Evolutionary conservation across 2,888 invertebrate species (phyloP), one percentile per base, ranked within the genome.

Genomic region (Entomobrya multifasciata): DNA sequence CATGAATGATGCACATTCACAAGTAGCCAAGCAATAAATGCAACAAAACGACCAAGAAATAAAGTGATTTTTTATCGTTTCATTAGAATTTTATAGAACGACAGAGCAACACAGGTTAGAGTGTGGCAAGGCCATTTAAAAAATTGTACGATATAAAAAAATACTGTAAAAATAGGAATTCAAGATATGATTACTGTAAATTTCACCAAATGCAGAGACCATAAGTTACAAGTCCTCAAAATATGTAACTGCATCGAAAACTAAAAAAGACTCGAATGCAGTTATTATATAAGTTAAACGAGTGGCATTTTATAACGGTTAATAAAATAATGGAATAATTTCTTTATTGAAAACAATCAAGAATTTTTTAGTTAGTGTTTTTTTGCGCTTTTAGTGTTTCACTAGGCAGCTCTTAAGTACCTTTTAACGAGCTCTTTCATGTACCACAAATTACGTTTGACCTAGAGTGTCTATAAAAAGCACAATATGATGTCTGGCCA

Each of bases 41-140:
- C 22, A 36, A n/a, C 41, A 57, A 3, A 27, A 13, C 10, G 27
- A 5, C 13, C 22, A 25, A 52, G 30, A 81, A 70, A 70, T 57
- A 41, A 65, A 80, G 70, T 55, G 70, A 80, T 55, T 70, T 81
- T 81, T 81, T 81, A 81, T 70, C 41, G 70, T 57, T 81, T 81
- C 57, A 81, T 81, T 81, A 44, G 70, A 15, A n/a, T 10, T 81
- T 55, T 72, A 81, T 57, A 72, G 41, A 27, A 57, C n/a, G 44
- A n/a, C n/a, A n/a, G 20, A 55, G n/a, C n/a, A 44, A 65, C 47
- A 41, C 65, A 17, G 79, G 27, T 49, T 41, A 25, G 25, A 47
- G 25, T 5, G 20, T 20, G 13, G 20, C 81, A 81, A 81, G 81
- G 70, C 44, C 78, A 17, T 41, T 57, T 76, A 27, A n/a, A 47